Percentiles rank a stretch among this genome's conserved stretches.
Conservation (phyloP, 1,140 invertebrate species). For the Ceratosolen solmsi region DNA sequence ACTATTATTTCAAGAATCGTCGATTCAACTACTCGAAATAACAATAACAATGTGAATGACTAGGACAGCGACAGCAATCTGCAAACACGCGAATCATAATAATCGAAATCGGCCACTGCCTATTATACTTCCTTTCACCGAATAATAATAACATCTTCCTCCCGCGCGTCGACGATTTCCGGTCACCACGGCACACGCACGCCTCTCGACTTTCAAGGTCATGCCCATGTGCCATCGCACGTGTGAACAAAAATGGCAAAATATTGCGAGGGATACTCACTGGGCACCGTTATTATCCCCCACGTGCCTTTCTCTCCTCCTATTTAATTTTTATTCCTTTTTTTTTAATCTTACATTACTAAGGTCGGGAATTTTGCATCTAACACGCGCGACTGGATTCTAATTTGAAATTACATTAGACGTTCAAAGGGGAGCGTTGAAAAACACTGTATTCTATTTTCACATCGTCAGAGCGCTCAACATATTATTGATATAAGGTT, state of each 20-base stretch:
- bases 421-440: no score
- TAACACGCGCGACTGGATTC: no score
- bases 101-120: neutral
- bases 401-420: no score
- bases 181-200: neutral
- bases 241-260: conserved; percentile 22
- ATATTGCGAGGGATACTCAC: conserved; percentile 1
- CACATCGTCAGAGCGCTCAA: no score
- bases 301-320: neutral
- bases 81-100: neutral
- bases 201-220: conserved; percentile 36
- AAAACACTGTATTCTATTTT: no score
- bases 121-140: neutral
- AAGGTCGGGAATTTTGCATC: no score
- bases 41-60: no score
- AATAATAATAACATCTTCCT: conserved; percentile 30
- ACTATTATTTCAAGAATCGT: no score
- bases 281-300: neutral
- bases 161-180: neutral
- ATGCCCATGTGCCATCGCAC: neutral
- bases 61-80: neutral
- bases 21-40: no score
- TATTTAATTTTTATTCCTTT: no score
- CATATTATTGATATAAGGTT: no score
- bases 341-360: no score